Base-by-base conservation (phyloP, 2,888 invertebrate genomes). In the Limnephilus auricula region DNA sequence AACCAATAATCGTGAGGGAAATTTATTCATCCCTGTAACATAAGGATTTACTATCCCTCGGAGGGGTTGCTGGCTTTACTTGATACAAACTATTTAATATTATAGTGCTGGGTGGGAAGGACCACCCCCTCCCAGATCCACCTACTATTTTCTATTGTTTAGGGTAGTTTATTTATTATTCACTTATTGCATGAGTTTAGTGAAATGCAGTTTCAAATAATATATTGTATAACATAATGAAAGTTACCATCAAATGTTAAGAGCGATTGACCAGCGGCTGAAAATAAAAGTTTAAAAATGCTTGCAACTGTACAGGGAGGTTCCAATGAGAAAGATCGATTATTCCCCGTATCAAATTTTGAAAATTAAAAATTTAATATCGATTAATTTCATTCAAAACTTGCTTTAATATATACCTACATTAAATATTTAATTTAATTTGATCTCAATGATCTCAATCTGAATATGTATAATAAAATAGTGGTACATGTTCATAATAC, bases 1-100 rank as follows among this genome's bases (percentile, higher is more conserved):
- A 10, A 80, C 89, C 89, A 89, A 89, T 89, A 89, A 80, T 80
- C 89, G 37, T n/a, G 13, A 31, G 37, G 79, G 40, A 15, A 88
- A 80, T 89, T 80, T 80, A 89, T 89, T 80, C 89, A 80, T 80
- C 31, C 79, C 80, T 40, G 40, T 89, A 80, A 79, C 78, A 40
- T 78, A 88, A 79, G 34, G 78, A 88, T 85, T 86, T 65, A 86
- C 37, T n/a, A 65, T 65, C 65, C 34, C 82, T 25, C 82, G 9
- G 5, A 82, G 80, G 82, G 82, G 82, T 34, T 25, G 82, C 25
- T 82, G 82, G 18, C 18, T 50, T 6, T 65, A 65, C 65, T 65
- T 65, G 65, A 6, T 65, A 65, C 65, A 65, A 65, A 65, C 65
- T 65, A 65, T 65, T n/a, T 25, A 25, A 65, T 65, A n/a, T 65